Base-by-base conservation (phyloP, 2,888 invertebrate genomes). In the Diplazon laetatorius region DNA sequence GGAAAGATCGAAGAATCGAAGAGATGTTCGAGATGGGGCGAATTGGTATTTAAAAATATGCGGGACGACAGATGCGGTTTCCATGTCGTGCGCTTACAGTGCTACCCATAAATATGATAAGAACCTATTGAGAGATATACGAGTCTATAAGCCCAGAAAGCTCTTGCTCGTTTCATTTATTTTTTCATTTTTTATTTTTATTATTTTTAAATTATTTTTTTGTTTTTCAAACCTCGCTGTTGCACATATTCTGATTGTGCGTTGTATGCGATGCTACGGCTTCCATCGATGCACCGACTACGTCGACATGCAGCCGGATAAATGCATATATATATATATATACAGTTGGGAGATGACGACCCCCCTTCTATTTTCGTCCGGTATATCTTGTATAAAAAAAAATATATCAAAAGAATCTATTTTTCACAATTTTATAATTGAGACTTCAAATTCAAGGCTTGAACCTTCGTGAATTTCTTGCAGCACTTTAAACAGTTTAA, bases 31-130 rank as follows among this genome's bases (percentile, higher is more conserved):
- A 16, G 52, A 18, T n/a, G 14, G 35, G 44, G 73, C 78, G 82
- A 87, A 87, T 88, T 87, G 84, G 87, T 88, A 88, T 88, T 88
- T 88, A 88, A 89, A 88, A 89, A 89, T 89, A 88, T 88, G 88
- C 88, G 70, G 52, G 84, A 83, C 84, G 84, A 87, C 85, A 82
- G 87, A 88, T 88, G 88, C 86, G 84, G 84, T 88, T 88, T 88
- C 83, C 88, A 85, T 88, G 88, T 88, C 85, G 87, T 84, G 82
- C 84, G 82, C 84, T 86, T 82, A 78, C 84, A 85, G 82, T 82
- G 83, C 81, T 84, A 80, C 85, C 88, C 89, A 88, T 88, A 88
- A 88, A 88, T 88, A 88, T 88, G 88, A 88, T 88, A 88, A 88
- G 86, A 72, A 76, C 69, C 84, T 84, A 82, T 83, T 85, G 82